phyloP scores from a whole-genome alignment of 1,140 invertebrate genomes.

The Monomorium pharaonis region DNA sequence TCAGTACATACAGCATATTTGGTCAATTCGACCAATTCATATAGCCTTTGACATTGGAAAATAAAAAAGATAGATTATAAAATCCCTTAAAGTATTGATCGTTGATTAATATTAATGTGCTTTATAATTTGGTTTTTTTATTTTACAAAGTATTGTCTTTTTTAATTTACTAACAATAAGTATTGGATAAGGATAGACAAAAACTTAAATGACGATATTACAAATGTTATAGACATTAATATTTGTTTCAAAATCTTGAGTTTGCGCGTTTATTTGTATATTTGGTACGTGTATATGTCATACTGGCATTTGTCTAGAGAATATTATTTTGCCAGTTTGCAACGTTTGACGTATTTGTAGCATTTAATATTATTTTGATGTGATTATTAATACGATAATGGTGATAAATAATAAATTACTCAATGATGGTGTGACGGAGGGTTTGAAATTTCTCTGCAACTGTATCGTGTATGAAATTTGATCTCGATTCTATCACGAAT shows the following conservation, averaged over 20 bases:
- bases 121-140: too few relatives aligned
- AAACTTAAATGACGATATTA: not conserved
- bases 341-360: constrained; percentile 6
- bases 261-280: not conserved
- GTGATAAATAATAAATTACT: constrained; percentile 39
- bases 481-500: constrained; percentile 18
- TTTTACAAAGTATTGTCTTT: too few relatives aligned
- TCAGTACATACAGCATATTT: not conserved
- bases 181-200: too few relatives aligned
- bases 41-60: not conserved
- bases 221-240: not conserved
- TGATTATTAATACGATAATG: constrained; percentile 40
- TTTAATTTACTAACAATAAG: too few relatives aligned
- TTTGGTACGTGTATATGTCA: not conserved
- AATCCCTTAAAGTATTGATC: not conserved
- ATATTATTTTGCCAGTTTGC: constrained; percentile 14
- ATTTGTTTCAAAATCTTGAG: not conserved
- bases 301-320: not conserved
- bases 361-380: constrained; percentile 23
- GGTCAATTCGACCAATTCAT: not conserved
- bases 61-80: not conserved
- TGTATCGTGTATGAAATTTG: constrained; percentile 14
- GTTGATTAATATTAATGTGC: too few relatives aligned
- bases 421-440: not conserved
- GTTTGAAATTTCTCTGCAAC: constrained; percentile 23